These are phyloP conservation scores for Rhabdornis inornatus DNA, from an alignment of 2,113 vertebrate genomes.

Conservation along the genomic window DNA sequence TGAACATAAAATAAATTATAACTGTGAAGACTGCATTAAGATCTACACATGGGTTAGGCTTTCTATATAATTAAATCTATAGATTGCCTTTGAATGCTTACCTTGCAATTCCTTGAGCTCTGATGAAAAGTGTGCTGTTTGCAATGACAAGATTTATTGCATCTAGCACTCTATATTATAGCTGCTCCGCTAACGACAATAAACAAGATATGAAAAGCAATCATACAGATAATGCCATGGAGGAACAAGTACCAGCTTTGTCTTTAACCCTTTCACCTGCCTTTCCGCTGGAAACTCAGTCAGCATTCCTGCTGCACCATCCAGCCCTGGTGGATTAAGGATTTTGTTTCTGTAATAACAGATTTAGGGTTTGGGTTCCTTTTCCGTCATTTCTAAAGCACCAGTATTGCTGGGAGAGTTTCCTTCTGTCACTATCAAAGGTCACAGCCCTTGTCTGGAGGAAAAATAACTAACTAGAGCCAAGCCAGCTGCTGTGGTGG, in stretches of 20 bases:
- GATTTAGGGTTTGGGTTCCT: not conserved
- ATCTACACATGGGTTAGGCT: not conserved
- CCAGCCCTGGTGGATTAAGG: not conserved
- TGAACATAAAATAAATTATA: not conserved
- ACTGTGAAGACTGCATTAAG: not conserved
- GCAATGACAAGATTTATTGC: slow-evolving; percentile 68
- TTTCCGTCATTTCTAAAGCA: not conserved
- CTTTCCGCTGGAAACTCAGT: not conserved
- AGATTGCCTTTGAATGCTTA: slow-evolving; percentile 57
- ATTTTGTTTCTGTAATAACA: not conserved
- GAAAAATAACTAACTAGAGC: not conserved
- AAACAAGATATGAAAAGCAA: slow-evolving; percentile 72
- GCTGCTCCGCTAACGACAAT: slow-evolving; percentile 63
- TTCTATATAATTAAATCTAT: slow-evolving; percentile 54
- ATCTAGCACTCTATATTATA: slow-evolving; percentile 54
- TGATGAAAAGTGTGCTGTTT: slow-evolving; percentile 45
- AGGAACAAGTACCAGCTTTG: not conserved
- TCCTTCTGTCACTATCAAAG: not conserved
- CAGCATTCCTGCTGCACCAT: not conserved
- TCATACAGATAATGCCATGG: slow-evolving; percentile 59
- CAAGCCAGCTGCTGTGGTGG: not conserved
- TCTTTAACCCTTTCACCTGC: slow-evolving; percentile 57
- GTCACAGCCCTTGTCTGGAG: not conserved
- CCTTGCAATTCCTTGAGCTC: slow-evolving; percentile 41
- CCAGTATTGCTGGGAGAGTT: not conserved